Base-by-base conservation (phyloP, 2,113 vertebrate species). In the Triplophysa siluroides region DNA sequence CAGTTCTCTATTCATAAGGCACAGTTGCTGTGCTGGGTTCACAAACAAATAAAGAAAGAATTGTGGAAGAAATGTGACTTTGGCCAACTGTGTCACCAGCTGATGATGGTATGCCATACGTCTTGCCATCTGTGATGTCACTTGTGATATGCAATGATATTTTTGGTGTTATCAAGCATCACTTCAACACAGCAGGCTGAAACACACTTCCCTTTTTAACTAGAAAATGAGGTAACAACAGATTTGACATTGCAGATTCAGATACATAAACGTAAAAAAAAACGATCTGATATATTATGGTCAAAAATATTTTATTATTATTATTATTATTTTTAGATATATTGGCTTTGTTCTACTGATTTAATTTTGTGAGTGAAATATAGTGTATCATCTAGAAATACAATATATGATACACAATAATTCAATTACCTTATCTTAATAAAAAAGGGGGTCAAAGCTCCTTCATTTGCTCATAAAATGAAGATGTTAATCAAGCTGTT, bases 91-190 rank as follows among this genome's bases (percentile, higher is more conserved):
- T 70, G 78, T 87, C 85, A 82, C 73, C 23, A 63, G 41, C 26
- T 83, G 82, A 85, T 82, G 83, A 78, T 85, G 82, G 70, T 60
- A 82, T 64, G 68, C 72, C 45, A 45, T 79, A 74, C 58, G 56
- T 78, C 78, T 83, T 82, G 60, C 80, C 86, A 83, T 85, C 80
- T 87, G 86, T 85, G 76, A 87, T 83, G 83, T 85, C 86, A 87
- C 80, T 81, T 79, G 70, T 60, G 61, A 85, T 87, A 85, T 78
- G 72, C 60, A 38, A n/a, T 81, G 67, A 81, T 79, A 78, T 78
- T 58, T 80, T 64, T 80, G 79, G 77, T 79, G 80, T 68, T 79
- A 78, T 72, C 68, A 80, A 82, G 82, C 85, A 85, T 83, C 61
- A 52, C 43, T 80, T 64, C 10, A 50, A 75, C 56, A 76, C 71